Base-by-base conservation (phyloP, 2,113 vertebrate species). In the Dasyurus viverrinus region DNA sequence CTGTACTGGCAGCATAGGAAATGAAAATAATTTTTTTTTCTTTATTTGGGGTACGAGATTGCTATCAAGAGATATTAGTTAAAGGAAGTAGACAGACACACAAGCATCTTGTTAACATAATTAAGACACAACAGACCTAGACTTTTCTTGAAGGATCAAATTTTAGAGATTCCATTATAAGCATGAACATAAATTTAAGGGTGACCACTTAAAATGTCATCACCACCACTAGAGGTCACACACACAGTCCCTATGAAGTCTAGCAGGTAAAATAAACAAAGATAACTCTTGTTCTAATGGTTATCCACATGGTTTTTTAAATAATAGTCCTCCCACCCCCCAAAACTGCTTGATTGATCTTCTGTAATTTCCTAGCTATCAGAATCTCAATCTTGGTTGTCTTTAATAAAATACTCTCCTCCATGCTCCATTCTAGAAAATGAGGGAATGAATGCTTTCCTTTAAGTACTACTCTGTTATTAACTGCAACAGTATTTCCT, bases 191-290 rank as follows among this genome's bases (percentile, higher is more conserved):
- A 95, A 16, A 95, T n/a, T 26, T 89, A 89, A 94, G 0, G 0
- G 30, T 53, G 30, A 36, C 22, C 93, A 93, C 91, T 92, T 96
- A 91, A 98, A 97, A 97, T 57, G 94, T 8, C 93, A 93, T 53
- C 8, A 4, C 53, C 48, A 48, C 0, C 53, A 36, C 90, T 57
- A 68, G 89, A 0, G 0, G 60, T 92, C 48, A 94, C 22, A 93
- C 22, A 93, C 25, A 97, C 60, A 46, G 94, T 30, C 93, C 48
- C 91, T 53, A n/a, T 0, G 6, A 92, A 50, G 95, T 95, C 57
- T 96, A 89, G 4, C 0, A 30, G 0, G 9, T 68, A 95, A 60
- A 25, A 11, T 90, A n/a, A 94, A 95, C 52, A 92, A 96, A 95
- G 90, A 89, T 2, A 92, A 23, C 19, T 76, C 94, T 25, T 25